Evolutionary conservation across 2,888 invertebrate species (phyloP), one percentile per base, ranked within the genome.

Genomic region (Plebejus argus): DNA sequence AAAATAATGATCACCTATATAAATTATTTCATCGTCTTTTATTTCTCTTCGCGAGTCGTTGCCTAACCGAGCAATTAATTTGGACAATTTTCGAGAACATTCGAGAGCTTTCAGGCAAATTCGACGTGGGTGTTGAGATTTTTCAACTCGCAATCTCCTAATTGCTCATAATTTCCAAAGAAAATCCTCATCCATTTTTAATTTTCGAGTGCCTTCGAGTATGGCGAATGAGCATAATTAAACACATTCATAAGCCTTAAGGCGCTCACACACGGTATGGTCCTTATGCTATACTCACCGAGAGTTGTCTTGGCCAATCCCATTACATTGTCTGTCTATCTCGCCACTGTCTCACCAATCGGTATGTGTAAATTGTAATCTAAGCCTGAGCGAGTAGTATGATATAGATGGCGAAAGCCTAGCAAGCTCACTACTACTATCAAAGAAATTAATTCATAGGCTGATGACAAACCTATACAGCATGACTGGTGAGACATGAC

Each of bases 71-170:
- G 39, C 45, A 72, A 72, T 45, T 72, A 45, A 45, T 72, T 45
- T 45, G 3, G 6, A 10, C 23, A 72, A 45, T 72, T 45, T 39
- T 45, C 45, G 10, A 20, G 35, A 39, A 39, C 18, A 20, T 39
- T 72, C 71, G 45, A 66, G 66, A 28, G 28, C 66, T 66, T 66
- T 66, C 61, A 23, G 61, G 15, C 18, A 33, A 66, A 28, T 18
- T 66, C 15, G 15, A 5, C 66, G 66, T 15, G 66, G 66, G 66
- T 7, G 66, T 66, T 7, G 28, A 33, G 66, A 66, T 66, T 66
- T 18, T 33, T 28, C 1, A 1, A 28, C 28, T 66, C 28, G 1
- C 15, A 66, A 66, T 66, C 15, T 66, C 28, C 5, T 66, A 33
- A 66, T 66, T 33, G 66, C 28, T 66, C 28, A 5, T 28, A 66